Percentiles rank a stretch among this genome's conserved stretches.
phyloP scores from a whole-genome alignment of 2,113 vertebrate species.

The Laticauda colubrina region DNA sequence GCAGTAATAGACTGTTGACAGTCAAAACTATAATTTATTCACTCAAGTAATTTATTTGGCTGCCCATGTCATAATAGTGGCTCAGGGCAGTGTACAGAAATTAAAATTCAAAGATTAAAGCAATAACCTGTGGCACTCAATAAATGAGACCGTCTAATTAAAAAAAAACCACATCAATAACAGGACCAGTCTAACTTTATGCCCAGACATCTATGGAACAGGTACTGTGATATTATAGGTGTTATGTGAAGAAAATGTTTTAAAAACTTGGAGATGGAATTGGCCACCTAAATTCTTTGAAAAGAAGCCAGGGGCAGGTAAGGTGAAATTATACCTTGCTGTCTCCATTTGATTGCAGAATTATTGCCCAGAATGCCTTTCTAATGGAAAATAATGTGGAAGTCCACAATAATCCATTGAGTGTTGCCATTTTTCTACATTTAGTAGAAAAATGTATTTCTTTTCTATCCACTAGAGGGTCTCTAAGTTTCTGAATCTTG shows the following conservation, averaged over 20 bases:
- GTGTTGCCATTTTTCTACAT: too few species aligned
- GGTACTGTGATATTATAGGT: neutral
- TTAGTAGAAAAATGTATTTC: neutral
- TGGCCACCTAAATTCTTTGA: neutral
- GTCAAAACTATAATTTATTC: neutral
- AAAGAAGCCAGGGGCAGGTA: neutral
- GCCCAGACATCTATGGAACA: neutral
- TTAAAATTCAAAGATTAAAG: neutral
- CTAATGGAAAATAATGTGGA: neutral
- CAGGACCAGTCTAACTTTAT: neutral
- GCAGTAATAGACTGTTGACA: neutral
- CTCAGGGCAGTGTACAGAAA: neutral
- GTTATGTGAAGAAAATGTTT: neutral
- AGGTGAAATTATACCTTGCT: neutral
- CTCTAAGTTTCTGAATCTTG: conserved; percentile 12
- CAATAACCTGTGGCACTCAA: neutral
- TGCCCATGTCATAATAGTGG: neutral
- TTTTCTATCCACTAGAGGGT: conserved; percentile 11
- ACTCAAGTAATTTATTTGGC: neutral
- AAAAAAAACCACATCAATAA: neutral
- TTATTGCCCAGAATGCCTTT: neutral
- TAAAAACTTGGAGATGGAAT: neutral
- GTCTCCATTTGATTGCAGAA: neutral
- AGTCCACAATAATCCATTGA: neutral
- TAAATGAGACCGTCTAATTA: neutral